phyloP scores from a whole-genome alignment of 2,113 vertebrate species.

The Rallus limicola region DNA sequence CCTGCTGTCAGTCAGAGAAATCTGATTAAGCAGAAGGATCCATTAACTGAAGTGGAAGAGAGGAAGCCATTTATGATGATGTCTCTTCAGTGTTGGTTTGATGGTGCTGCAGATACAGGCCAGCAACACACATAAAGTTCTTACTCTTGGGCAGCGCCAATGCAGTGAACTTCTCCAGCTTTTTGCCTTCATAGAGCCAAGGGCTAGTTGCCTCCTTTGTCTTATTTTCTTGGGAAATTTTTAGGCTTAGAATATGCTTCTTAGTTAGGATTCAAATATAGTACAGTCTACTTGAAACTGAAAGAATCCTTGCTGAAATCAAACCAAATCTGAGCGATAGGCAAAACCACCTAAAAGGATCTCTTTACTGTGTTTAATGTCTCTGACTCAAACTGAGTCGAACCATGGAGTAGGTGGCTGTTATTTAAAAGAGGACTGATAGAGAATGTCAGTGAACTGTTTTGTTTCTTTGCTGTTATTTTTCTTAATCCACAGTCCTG shows the following conservation, averaged over 20 bases:
- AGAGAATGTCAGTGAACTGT: not conserved
- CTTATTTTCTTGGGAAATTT: not conserved
- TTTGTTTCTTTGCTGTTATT: not conserved
- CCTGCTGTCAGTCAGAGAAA: not conserved
- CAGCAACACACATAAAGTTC: not conserved
- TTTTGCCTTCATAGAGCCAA: not conserved
- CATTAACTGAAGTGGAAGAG: not conserved
- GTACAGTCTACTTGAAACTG: not conserved
- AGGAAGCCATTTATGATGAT: not conserved
- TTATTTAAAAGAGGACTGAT: not conserved
- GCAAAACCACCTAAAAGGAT: not conserved
- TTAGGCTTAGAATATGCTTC: accelerated
- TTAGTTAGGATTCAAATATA: not conserved
- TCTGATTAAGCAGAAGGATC: not conserved
- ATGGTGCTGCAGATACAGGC: not conserved
- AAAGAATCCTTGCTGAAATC: not conserved
- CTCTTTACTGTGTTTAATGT: not conserved
- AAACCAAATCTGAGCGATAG: accelerated
- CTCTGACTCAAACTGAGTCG: not conserved
- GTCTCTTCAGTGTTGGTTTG: not conserved
- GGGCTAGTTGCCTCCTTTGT: not conserved
- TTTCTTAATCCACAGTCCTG: not conserved
- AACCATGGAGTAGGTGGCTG: not conserved
- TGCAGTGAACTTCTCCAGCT: not conserved
- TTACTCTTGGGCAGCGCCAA: not conserved